A percentile compares a stretch with the other conserved stretches of the same genome.
phyloP scores from a whole-genome alignment of 2,888 invertebrate genomes.

The Mystacides longicornis region DNA sequence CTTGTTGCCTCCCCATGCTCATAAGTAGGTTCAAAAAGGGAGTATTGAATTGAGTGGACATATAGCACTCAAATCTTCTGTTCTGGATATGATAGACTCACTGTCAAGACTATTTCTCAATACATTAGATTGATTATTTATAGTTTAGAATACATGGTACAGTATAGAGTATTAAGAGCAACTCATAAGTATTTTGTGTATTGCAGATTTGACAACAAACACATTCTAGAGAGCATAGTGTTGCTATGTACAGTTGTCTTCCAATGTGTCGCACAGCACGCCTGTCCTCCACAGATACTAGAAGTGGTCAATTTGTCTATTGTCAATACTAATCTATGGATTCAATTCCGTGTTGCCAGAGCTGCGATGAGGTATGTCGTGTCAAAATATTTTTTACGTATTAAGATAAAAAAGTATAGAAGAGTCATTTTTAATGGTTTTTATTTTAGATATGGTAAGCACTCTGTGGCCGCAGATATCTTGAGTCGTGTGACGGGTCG shows the following conservation, averaged over 20 bases:
- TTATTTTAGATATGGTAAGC: conserved; percentile 62
- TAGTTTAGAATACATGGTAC: too few relatives aligned
- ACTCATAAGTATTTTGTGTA: not conserved
- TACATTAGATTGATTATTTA: too few relatives aligned
- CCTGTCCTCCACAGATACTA: conserved; percentile 55
- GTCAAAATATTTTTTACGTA: not conserved
- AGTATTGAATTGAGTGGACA: too few relatives aligned
- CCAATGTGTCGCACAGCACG: conserved; percentile 68
- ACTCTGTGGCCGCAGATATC: conserved; percentile 59
- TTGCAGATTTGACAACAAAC: not conserved
- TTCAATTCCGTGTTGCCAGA: conserved; percentile 78
- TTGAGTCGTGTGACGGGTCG: conserved; percentile 56
- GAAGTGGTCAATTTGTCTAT: conserved; percentile 52
- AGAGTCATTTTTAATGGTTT: not conserved
- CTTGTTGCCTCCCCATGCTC: too few relatives aligned
- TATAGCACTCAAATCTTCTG: too few relatives aligned
- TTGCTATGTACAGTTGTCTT: conserved; percentile 78
- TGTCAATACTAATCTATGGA: conserved; percentile 63
- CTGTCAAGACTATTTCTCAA: too few relatives aligned
- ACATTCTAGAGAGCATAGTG: conserved; percentile 48
- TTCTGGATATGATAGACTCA: too few relatives aligned
- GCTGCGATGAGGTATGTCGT: conserved; percentile 67
- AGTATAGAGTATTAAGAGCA: too few relatives aligned
- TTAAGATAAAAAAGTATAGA: not conserved
- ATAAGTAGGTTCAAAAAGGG: too few relatives aligned